These are phyloP conservation scores for Hirtodrosophila cameraria DNA, from an alignment of 2,888 invertebrate species.

Conservation along the genomic window DNA sequence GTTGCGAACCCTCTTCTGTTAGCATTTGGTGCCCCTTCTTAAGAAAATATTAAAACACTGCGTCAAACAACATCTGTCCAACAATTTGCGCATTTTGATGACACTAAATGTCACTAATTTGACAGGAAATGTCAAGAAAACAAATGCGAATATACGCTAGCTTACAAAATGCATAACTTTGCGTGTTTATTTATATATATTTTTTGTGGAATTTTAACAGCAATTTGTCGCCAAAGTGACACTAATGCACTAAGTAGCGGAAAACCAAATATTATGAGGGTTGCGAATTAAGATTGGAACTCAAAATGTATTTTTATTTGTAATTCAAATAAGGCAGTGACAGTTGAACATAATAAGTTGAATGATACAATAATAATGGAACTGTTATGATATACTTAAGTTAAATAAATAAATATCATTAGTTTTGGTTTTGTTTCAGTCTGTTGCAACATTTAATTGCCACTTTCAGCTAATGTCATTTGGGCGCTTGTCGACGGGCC, in stretches of 20 bases:
- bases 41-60: slow-evolving; percentile 12
- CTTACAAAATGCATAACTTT: slow-evolving; percentile 42
- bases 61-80: slow-evolving; percentile 30
- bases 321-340: too few relatives aligned
- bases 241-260: slow-evolving; percentile 9
- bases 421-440: too few relatives aligned
- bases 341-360: too few relatives aligned
- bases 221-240: slow-evolving; percentile 49
- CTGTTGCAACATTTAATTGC: background rate
- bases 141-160: slow-evolving; percentile 55
- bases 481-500: too few relatives aligned
- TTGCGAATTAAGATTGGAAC: background rate
- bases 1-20: slow-evolving; percentile 2
- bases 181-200: slow-evolving; percentile 13
- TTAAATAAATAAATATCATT: too few relatives aligned
- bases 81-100: slow-evolving; percentile 58
- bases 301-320: too few relatives aligned
- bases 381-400: too few relatives aligned
- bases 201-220: slow-evolving; percentile 22
- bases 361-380: too few relatives aligned
- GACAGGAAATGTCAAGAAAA: slow-evolving; percentile 62
- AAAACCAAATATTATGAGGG: slow-evolving; percentile 17
- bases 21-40: slow-evolving; percentile 6
- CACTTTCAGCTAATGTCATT: slow-evolving; percentile 23
- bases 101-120: slow-evolving; percentile 69